A percentile compares a stretch with the other conserved stretches of the same genome.
phyloP scores from a whole-genome alignment of 2,888 invertebrate species.

The Pecten maximus region DNA sequence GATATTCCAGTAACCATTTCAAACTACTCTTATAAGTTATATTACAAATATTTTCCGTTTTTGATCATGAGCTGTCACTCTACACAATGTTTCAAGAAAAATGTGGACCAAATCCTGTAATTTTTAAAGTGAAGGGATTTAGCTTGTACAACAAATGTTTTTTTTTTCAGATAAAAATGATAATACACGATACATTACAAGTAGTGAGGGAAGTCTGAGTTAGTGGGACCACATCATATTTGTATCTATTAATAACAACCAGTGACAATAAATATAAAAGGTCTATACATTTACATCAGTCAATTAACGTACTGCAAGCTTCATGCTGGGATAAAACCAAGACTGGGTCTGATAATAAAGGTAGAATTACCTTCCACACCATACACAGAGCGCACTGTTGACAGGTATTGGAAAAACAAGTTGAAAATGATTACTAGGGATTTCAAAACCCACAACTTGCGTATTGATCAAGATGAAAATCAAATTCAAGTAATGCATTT shows the following conservation, averaged over 20 bases:
- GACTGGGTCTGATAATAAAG: not conserved
- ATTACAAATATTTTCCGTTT: too few relatives aligned
- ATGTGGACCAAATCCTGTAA: too few relatives aligned
- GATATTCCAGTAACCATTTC: too few relatives aligned
- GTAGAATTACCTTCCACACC: not conserved
- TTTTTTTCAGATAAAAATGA: too few relatives aligned
- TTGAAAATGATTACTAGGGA: not conserved
- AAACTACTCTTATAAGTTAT: too few relatives aligned
- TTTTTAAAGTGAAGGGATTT: too few relatives aligned
- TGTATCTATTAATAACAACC: not conserved
- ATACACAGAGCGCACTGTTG: conserved; percentile 11
- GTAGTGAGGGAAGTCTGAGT: too few relatives aligned
- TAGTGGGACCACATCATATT: not conserved
- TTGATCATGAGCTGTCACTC: too few relatives aligned
- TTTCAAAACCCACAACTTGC: not conserved
- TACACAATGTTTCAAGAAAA: too few relatives aligned
- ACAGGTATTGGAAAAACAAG: not conserved
- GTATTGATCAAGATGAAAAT: not conserved
- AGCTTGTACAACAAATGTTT: too few relatives aligned
- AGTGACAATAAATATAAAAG: not conserved
- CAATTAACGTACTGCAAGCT: not conserved
- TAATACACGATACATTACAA: too few relatives aligned
- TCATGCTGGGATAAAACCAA: not conserved
- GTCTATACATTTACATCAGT: not conserved
- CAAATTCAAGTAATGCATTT: not conserved